Base-by-base conservation (phyloP, 2,797 vertebrate species). In the Chelonia mydas region DNA sequence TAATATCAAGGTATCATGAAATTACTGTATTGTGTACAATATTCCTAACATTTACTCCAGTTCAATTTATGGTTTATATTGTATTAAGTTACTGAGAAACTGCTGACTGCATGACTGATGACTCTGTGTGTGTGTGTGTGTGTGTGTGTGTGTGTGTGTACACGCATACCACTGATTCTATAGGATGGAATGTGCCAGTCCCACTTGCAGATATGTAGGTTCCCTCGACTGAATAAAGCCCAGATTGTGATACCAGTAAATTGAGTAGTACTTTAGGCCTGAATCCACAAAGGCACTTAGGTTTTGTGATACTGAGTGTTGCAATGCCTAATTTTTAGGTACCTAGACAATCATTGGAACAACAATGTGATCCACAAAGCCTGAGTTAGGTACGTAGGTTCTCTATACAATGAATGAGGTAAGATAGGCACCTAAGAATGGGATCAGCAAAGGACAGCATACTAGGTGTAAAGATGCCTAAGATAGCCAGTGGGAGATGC, bases 31-130 rank as follows among this genome's bases (percentile, higher is more conserved):
- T 89, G 68, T 51, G 25, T 2, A 3, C 82, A 89, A 90, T 78
- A 55, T 45, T 96, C 77, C 41, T 87, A 91, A 84, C 10, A 90
- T 91, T 53, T 72, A 86, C 31, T 72, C 77, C 16, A 28, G 9
- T 49, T 81, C 77, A 83, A 93, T 86, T 84, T 79, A 33, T 65
- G 65, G 88, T 81, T 81, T 74, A 55, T 68, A 54, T n/a, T 50
- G 54, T 88, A 84, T 15, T 83, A 49, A 68, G 86, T 83, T 28
- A 15, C 76, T 49, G 45, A 13, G 49, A 92, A 90, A 68, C 3
- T 45, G 89, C 45, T 86, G 61, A 5, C n/a, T 21, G 59, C 55
- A n/a, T 47, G 76, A 50, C 1, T 0, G 0, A n/a, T 47, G 76
- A 50, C 1, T 0, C 0, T 5, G 4, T 13, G 13, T 19, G 49